These are phyloP conservation scores for Aphelinus atriplicis DNA, from an alignment of 1,140 invertebrate genomes.

Conservation along the genomic window DNA sequence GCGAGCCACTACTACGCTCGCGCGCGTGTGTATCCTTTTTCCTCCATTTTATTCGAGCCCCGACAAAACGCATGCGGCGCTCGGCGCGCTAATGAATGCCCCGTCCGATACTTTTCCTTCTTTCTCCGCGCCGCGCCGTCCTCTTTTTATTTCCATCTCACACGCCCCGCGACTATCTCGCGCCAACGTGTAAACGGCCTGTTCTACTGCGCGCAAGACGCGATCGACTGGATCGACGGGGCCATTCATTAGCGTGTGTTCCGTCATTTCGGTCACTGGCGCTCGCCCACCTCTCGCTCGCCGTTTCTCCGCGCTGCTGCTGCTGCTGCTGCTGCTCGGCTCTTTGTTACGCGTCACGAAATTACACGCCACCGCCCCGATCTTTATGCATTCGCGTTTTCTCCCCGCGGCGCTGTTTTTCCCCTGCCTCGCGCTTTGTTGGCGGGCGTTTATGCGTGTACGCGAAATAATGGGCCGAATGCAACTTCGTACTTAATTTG, in stretches of 20 bases:
- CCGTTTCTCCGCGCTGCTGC: background rate
- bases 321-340: no score
- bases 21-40: background rate
- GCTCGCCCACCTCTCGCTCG: background rate
- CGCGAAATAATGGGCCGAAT: conserved; percentile 34
- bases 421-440: conserved; percentile 5
- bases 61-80: background rate
- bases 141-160: background rate
- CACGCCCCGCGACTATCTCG: no score
- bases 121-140: background rate
- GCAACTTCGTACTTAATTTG: conserved; percentile 20
- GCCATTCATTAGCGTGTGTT: conserved; percentile 17
- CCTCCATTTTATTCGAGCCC: background rate
- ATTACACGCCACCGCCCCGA: conserved; percentile 23
- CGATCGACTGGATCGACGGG: background rate
- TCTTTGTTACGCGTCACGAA: conserved; percentile 25
- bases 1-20: no score
- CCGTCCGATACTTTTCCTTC: background rate
- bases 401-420: background rate
- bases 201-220: no score
- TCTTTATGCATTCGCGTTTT: conserved; percentile 3
- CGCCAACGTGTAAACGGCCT: no score
- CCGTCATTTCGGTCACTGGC: conserved; percentile 30
- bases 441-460: conserved; percentile 14
- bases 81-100: conserved; percentile 21